Evolutionary conservation across 2,797 vertebrate genomes (phyloP), one percentile per base, ranked within the genome.

Genomic region (Crocidura indochinensis): DNA sequence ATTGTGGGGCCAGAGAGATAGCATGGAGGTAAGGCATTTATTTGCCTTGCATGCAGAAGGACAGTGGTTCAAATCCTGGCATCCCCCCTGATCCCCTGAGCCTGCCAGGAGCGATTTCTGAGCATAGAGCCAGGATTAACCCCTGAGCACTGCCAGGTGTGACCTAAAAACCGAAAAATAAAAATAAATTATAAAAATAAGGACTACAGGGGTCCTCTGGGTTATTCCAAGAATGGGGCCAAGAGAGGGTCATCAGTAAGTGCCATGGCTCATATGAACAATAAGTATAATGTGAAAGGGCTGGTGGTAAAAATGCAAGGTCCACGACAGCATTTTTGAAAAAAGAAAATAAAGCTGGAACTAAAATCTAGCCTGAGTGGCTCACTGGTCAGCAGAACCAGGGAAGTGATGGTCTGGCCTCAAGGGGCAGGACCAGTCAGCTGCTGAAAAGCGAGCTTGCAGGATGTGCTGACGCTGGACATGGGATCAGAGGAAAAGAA

Each of bases 331-430:
- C 51, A 29, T 80, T 80, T 81, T 11, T 17, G 22, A 75, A 87
- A 78, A 47, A 82, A 72, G 77, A 51, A 93, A 75, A 79, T 38
- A 56, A 79, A 49, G 49, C 67, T 51, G 29, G 20, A 60, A 78
- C 22, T 56, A 44, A 74, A 74, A 60, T 60, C 56, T 60, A 26
- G 47, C 67, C 51, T 11, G 77, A 60, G 38, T 26, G 79, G 46
- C 79, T 79, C 22, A 0, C 38, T 56, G 65, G 80, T 64, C 38
- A 60, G 73, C 65, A 15, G n/a, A 44, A 46, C 38, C 26, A n/a
- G 74, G 75, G 38, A 68, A 22, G 38, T 17, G 74, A 29, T 0
- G 12, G 79, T 26, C n/a, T 29, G 62, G 68, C 27, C 46, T 38
- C 3, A 82, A 46, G 8, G 11, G 2, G 80, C 5, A 1, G 31